Evolutionary conservation across 2,888 invertebrate species (phyloP).

Genomic region (Drosophila peninsularis): DNA sequence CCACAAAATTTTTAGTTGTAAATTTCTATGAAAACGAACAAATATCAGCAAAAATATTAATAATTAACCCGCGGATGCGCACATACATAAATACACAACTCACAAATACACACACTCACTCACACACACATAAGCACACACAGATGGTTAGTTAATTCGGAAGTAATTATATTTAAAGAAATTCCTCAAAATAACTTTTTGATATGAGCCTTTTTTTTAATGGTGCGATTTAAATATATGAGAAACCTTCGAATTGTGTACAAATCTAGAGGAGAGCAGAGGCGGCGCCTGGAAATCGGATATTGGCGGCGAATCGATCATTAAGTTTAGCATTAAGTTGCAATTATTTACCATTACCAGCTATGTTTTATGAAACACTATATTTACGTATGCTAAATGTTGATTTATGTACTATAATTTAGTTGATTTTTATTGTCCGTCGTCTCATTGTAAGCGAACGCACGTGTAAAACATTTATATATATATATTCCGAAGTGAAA

Average conservation of each 20-base stretch:
- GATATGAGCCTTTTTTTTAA: slow-evolving; percentile 14
- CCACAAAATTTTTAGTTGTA: slow-evolving; percentile 63
- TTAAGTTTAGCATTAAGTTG: slow-evolving; percentile 60
- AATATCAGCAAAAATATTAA: slow-evolving; percentile 17
- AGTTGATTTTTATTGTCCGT: slow-evolving; percentile 54
- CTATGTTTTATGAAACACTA: slow-evolving; percentile 53
- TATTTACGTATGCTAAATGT: slow-evolving; percentile 58
- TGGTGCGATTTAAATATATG: slow-evolving; percentile 39
- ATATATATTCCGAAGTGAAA: slow-evolving; percentile 28
- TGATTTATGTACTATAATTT: slow-evolving; percentile 68
- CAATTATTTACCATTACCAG: slow-evolving; percentile 61
- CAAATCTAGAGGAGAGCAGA: slow-evolving; percentile 28
- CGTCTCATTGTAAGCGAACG: slow-evolving; percentile 35
- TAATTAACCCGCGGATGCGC: neutral
- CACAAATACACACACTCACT: neutral
- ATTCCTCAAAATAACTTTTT: slow-evolving; percentile 15
- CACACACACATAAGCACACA: neutral
- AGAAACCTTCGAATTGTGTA: slow-evolving; percentile 43
- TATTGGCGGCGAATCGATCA: slow-evolving; percentile 30
- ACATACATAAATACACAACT: slow-evolving; percentile 1
- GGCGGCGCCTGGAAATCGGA: slow-evolving; percentile 12
- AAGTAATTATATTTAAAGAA: slow-evolving; percentile 48
- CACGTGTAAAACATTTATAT: slow-evolving; percentile 30
- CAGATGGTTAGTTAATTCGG: slow-evolving; percentile 47
- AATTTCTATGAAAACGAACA: slow-evolving; percentile 47